A percentile compares a stretch with the other conserved stretches of the same genome.
phyloP scores from a whole-genome alignment of 2,888 invertebrate species.

The Tetrapedia diversipes region DNA sequence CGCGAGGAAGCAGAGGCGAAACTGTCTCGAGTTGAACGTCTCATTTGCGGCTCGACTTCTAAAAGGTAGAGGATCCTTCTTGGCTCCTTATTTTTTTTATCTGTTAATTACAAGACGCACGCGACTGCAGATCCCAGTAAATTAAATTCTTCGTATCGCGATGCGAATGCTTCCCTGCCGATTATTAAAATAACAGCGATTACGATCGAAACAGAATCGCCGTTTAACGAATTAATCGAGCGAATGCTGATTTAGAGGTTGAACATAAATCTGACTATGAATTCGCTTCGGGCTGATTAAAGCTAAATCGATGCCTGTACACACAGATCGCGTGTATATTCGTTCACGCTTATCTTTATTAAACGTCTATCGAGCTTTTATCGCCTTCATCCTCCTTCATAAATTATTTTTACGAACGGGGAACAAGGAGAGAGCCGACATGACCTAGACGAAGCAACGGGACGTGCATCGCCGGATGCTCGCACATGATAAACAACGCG shows the following conservation, averaged over 20 bases:
- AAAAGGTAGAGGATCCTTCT: neutral
- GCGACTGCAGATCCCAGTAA: neutral
- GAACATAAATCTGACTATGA: slow-evolving; percentile 22
- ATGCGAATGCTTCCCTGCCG: slow-evolving; percentile 18
- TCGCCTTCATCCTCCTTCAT: slow-evolving; percentile 1
- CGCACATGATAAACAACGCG: neutral
- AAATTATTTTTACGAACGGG: neutral
- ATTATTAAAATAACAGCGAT: slow-evolving; percentile 41
- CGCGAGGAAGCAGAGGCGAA: slow-evolving; percentile 32
- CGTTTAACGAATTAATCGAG: slow-evolving; percentile 30
- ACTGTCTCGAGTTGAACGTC: slow-evolving; percentile 7
- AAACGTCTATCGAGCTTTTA: slow-evolving; percentile 4
- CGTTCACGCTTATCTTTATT: slow-evolving; percentile 11
- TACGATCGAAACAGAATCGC: slow-evolving; percentile 24
- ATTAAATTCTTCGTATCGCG: neutral
- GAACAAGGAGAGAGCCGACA: neutral
- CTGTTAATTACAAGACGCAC: neutral
- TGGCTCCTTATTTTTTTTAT: neutral
- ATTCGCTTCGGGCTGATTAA: slow-evolving; percentile 10
- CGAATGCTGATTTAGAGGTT: slow-evolving; percentile 14
- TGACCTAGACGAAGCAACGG: neutral
- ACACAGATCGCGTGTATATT: neutral
- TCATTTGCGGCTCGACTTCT: neutral
- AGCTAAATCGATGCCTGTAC: slow-evolving; percentile 7
- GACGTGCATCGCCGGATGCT: neutral